Evolutionary conservation across 2,113 vertebrate genomes (phyloP).

Genomic region (Oreochromis tanganicae): DNA sequence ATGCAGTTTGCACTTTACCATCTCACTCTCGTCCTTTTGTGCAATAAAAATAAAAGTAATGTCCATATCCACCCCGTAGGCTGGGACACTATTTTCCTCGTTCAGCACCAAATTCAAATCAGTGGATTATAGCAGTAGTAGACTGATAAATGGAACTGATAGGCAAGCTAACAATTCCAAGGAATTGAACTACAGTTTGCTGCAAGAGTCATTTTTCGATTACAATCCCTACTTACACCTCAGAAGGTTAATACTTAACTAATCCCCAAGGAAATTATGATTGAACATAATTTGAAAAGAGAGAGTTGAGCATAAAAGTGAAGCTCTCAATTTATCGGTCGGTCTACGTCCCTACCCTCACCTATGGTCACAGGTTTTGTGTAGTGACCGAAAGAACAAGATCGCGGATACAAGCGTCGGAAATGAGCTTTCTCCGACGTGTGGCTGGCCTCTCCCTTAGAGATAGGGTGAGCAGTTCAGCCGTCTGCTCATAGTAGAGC

Average conservation of each 20-base stretch:
- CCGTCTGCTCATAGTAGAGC: background rate
- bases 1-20: background rate
- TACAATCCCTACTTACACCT: background rate
- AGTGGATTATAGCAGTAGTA: background rate
- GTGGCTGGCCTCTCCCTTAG: background rate
- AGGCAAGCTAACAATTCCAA: background rate
- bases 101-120: background rate
- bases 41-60: background rate
- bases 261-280: background rate
- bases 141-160: background rate
- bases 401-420: fast-evolving
- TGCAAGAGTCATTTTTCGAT: background rate
- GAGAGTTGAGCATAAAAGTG: background rate
- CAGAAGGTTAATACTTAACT: background rate
- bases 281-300: background rate
- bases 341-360: background rate
- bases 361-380: background rate
- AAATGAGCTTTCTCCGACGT: fast-evolving
- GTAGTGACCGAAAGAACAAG: background rate
- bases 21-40: background rate
- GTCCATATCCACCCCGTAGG: background rate
- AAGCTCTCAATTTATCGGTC: background rate
- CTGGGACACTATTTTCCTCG: background rate
- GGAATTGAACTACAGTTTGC: background rate
- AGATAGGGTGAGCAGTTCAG: fast-evolving